Base-by-base conservation (phyloP, 2,113 vertebrate species). In the Charadrius vociferus region DNA sequence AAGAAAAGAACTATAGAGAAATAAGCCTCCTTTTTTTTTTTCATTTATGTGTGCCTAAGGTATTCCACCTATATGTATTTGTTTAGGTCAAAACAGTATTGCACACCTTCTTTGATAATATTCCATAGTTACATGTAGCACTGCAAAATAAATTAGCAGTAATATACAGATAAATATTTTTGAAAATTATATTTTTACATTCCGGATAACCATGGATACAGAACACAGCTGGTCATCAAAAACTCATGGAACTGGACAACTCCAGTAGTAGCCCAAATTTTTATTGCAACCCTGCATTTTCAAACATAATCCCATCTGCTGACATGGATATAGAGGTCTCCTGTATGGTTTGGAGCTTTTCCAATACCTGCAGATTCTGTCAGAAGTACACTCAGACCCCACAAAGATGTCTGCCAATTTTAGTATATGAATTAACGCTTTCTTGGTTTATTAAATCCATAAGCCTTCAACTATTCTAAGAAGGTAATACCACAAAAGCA, bases 221-320 rank as follows among this genome's bases (percentile, higher is more conserved):
- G 37, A 73, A 95, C 95, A 95, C 83, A 96, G 62, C 68, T 96
- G 89, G 55, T 95, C 86, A 91, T 84, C 81, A 71, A 73, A 80
- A 86, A 18, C 86, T 74, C 58, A 37, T 81, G 32, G 83, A 95
- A 81, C 13, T 0, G 5, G 95, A 27, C 18, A 53, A 36, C 63
- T 86, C 22, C 63, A 94, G n/a, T 30, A 89, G 65, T 61, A 78
- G 56, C 47, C 72, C 50, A 86, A 83, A 81, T 88, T 94, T 97
- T 93, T 96, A 94, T 84, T 84, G 77, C 94, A 94, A 87, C 32
- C 14, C 53, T 81, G 81, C 85, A 87, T 85, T 96, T 95, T 95
- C 47, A 84, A 90, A 85, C 50, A 79, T 43, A 94, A 75, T 85
- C 70, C 89, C 68, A 94, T 91, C 86, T 96, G 89, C 86, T 93